A percentile compares a stretch with the other conserved stretches of the same genome.
phyloP scores from a whole-genome alignment of 2,113 vertebrate species.

The Aegotheles bennettii region DNA sequence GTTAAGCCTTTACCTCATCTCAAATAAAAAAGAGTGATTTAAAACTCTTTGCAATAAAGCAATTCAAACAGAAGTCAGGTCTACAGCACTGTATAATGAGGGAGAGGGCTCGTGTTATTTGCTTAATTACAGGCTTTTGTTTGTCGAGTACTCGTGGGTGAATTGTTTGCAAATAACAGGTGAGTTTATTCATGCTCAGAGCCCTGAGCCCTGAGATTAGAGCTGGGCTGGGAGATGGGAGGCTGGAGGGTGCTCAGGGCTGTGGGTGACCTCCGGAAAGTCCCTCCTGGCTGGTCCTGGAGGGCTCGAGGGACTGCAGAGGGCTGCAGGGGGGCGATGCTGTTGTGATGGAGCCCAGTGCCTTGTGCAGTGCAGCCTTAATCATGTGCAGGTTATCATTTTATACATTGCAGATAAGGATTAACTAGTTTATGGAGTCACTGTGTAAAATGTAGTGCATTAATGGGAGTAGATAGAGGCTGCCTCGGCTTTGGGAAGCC shows the following conservation, averaged over 20 bases:
- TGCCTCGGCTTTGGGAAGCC: not conserved
- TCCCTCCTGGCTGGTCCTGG: not conserved
- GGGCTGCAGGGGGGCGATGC: not conserved
- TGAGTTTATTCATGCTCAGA: slow-evolving; percentile 8
- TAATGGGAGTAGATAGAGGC: not conserved
- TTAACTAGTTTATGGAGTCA: slow-evolving; percentile 1
- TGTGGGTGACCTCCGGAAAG: not conserved
- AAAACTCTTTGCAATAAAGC: slow-evolving; percentile 16
- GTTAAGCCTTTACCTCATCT: slow-evolving; percentile 1
- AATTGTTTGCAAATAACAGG: slow-evolving; percentile 60
- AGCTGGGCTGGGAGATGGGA: not conserved
- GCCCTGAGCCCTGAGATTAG: not conserved
- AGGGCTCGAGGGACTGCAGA: fast-evolving
- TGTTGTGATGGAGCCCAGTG: not conserved
- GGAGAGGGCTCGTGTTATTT: not conserved
- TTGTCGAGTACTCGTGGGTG: slow-evolving; percentile 32
- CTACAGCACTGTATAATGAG: not conserved
- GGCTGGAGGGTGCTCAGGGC: not conserved
- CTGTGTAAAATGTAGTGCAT: not conserved
- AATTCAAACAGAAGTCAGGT: not conserved
- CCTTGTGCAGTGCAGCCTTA: not conserved
- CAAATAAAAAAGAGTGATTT: slow-evolving; percentile 38
- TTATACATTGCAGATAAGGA: not conserved
- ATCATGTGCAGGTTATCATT: not conserved
- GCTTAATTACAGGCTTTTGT: slow-evolving; percentile 30